Evolutionary conservation across 2,113 vertebrate species (phyloP), one percentile per base, ranked within the genome.

Genomic region (Dromaius novaehollandiae): DNA sequence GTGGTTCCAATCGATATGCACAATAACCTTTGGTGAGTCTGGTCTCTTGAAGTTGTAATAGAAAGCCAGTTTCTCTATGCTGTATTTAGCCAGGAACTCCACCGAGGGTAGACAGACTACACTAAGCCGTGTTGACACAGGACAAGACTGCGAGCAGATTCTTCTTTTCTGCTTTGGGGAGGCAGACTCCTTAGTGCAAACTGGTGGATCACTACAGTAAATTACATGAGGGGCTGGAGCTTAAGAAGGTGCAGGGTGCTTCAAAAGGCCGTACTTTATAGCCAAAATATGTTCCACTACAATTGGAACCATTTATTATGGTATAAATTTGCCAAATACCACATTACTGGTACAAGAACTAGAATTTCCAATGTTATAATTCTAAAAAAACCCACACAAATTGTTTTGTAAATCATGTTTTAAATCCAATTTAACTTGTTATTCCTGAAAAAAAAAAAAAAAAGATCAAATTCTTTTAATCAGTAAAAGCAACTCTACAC

Each of bases 201-300:
- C 73, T 79, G 83, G 4, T 56, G 48, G 94, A 87, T 91, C 55
- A 30, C 30, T 58, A 74, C 30, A 80, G 79, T 56, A 92, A 92
- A 19, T 81, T 81, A 86, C 82, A 96, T 80, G 85, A 86, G 90
- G 63, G 90, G 42, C 66, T 73, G 69, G 40, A 61, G 85, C 90
- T 96, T 92, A 95, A 91, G 73, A 96, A 96, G 65, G 25, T 55
- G 80, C 51, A 83, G 36, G 69, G 77, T 42, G 42, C 48, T 93
- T 71, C 93, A 79, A 90, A 95, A 94, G 87, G 82, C 90, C 93
- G 95, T 82, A 80, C 93, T 94, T 92, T 96, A 89, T 11, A 92
- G 58, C 86, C 94, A 89, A 95, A 96, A 95, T 96, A 86, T 94
- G 90, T 90, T 93, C 74, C 87, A 58, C 63, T 88, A 74, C 76